These are phyloP conservation scores for Ochotona princeps DNA, from an alignment of 2,113 vertebrate species.

Conservation along the genomic window DNA sequence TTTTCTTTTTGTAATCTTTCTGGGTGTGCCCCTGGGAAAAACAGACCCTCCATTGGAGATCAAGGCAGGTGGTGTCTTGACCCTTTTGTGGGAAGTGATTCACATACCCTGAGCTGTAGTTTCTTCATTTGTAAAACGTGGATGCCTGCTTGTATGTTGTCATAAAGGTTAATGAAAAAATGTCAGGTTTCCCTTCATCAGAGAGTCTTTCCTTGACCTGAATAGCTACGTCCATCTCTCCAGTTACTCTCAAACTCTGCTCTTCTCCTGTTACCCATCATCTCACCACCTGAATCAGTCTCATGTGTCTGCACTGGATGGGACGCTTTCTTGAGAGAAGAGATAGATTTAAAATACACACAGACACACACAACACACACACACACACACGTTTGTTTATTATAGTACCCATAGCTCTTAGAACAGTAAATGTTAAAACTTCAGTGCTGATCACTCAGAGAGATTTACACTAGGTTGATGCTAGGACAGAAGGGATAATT, in stretches of 20 bases:
- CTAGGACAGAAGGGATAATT: not conserved
- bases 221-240: not conserved
- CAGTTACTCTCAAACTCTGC: not conserved
- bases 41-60: not conserved
- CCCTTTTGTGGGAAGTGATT: not conserved
- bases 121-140: constrained; percentile 35
- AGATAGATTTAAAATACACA: too few species aligned
- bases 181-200: not conserved
- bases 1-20: constrained; percentile 23
- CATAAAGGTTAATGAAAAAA: constrained; percentile 1
- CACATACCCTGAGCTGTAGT: not conserved
- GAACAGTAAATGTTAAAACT: not conserved
- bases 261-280: not conserved
- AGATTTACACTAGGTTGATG: not conserved
- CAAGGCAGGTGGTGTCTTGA: not conserved
- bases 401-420: not conserved
- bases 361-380: too few species aligned
- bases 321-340: not conserved
- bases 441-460: not conserved
- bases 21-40: not conserved
- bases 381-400: not conserved
- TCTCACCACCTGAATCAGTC: not conserved
- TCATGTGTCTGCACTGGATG: not conserved
- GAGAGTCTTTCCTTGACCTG: not conserved
- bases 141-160: not conserved